Percentiles rank a stretch among this genome's conserved stretches.
Conservation (phyloP, 2,113 vertebrate genomes). For the Setophaga petechia region DNA sequence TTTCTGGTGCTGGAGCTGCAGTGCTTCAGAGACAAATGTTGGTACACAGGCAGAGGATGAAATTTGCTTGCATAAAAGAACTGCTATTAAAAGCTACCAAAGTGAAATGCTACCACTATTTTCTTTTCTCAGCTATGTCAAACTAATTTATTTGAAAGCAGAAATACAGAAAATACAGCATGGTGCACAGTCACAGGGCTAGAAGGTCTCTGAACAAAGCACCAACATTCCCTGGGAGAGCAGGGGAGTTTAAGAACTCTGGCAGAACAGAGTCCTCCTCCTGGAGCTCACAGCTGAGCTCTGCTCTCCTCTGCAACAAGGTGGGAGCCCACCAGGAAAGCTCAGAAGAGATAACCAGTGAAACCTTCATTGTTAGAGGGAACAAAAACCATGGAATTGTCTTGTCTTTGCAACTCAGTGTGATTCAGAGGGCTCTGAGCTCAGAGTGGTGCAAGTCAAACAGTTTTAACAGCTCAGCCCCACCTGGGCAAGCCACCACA, state of each 20-base stretch:
- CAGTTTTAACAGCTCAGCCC: background rate
- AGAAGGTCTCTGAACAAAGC: background rate
- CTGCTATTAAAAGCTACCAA: background rate
- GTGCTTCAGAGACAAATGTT: background rate
- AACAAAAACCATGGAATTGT: background rate
- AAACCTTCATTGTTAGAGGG: background rate
- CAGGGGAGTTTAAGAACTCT: background rate
- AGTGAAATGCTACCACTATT: background rate
- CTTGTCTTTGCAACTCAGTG: background rate
- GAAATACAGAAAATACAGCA: background rate
- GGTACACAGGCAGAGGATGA: background rate
- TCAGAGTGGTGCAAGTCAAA: background rate
- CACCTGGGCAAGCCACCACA: background rate
- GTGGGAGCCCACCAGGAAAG: background rate
- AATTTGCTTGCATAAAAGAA: background rate
- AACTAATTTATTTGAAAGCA: background rate
- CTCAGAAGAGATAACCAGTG: background rate
- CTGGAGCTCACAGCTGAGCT: background rate
- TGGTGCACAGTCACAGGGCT: background rate
- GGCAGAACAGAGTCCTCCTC: background rate
- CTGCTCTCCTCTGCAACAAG: background rate
- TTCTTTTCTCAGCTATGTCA: background rate
- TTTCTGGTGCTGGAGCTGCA: background rate
- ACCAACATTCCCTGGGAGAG: background rate
- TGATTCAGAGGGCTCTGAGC: background rate